Evolutionary conservation across 2,888 invertebrate species (phyloP).

Genomic region (Eristalinus aeneus): DNA sequence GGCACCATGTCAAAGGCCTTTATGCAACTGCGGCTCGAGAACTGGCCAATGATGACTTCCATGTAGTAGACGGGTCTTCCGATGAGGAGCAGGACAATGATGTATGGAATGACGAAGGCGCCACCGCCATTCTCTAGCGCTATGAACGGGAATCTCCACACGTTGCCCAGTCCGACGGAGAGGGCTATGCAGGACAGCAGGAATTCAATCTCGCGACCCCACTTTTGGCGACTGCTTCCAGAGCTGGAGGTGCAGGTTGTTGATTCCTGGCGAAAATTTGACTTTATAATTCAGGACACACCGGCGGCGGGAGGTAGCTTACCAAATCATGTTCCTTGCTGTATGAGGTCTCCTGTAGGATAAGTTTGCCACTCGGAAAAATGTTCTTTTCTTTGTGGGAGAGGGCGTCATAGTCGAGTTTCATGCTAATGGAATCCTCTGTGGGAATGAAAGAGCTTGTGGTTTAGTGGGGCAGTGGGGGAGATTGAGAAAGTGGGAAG

Average conservation of each 20-base stretch:
- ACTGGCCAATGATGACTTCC: conserved; percentile 88
- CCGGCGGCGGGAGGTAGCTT: neutral
- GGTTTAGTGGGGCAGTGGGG: neutral
- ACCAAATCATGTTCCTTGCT: conserved; percentile 73
- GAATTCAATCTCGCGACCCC: conserved; percentile 85
- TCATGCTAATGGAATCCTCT: conserved; percentile 72
- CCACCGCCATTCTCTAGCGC: conserved; percentile 86
- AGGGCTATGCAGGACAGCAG: conserved; percentile 83
- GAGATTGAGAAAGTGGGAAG: neutral
- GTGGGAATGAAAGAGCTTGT: neutral
- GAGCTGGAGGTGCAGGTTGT: conserved; percentile 68
- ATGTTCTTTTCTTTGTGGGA: conserved; percentile 68
- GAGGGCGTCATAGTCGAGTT: conserved; percentile 73
- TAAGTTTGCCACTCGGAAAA: conserved; percentile 63
- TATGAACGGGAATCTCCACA: conserved; percentile 86
- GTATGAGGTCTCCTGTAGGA: conserved; percentile 71
- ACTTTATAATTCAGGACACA: neutral
- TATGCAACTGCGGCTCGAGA: conserved; percentile 86
- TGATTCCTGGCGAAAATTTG: conserved; percentile 61
- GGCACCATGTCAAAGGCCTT: conserved; percentile 85
- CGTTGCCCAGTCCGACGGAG: conserved; percentile 86
- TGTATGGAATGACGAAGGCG: conserved; percentile 85
- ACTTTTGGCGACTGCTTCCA: conserved; percentile 76
- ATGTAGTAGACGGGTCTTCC: conserved; percentile 87
- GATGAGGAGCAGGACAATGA: conserved; percentile 84